A percentile compares a stretch with the other conserved stretches of the same genome.
Conservation (phyloP, 2,888 invertebrate species). For the Tanaodytes sp. region DNA sequence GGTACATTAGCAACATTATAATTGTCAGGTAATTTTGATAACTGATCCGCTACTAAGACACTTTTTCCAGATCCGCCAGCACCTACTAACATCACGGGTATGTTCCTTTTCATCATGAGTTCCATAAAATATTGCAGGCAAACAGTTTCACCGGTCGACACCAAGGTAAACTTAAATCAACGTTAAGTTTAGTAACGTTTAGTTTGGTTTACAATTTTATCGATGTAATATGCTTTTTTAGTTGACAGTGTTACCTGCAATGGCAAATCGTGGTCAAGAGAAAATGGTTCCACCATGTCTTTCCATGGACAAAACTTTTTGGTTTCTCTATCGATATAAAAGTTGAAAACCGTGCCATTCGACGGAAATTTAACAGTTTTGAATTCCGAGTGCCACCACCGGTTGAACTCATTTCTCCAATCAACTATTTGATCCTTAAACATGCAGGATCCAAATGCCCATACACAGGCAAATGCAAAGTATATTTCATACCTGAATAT, state of each 20-base stretch:
- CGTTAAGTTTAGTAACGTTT: too few relatives aligned
- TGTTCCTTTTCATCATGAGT: slow-evolving; percentile 82
- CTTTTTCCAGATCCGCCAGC: slow-evolving; percentile 93
- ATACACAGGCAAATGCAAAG: slow-evolving; percentile 90
- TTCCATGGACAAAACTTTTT: slow-evolving; percentile 92
- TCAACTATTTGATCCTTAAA: slow-evolving; percentile 94
- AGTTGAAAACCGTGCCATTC: slow-evolving; percentile 89
- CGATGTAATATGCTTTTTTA: too few relatives aligned
- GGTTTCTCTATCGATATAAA: slow-evolving; percentile 88
- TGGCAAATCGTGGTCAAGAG: slow-evolving; percentile 89
- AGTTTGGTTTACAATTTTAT: too few relatives aligned
- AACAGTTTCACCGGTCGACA: slow-evolving; percentile 92
- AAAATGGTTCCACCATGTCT: slow-evolving; percentile 84
- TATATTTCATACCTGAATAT: slow-evolving; percentile 85
- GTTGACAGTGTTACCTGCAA: slow-evolving; percentile 89
- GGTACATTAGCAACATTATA: slow-evolving; percentile 91
- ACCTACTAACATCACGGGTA: slow-evolving; percentile 93
- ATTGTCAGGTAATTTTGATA: slow-evolving; percentile 81
- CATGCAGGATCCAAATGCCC: slow-evolving; percentile 94
- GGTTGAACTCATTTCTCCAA: slow-evolving; percentile 94
- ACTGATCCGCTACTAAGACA: slow-evolving; percentile 89
- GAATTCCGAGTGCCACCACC: slow-evolving; percentile 95
- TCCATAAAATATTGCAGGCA: slow-evolving; percentile 91
- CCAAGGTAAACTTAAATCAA: slow-evolving; percentile 80
- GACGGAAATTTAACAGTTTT: slow-evolving; percentile 91